These are phyloP conservation scores for Heliconius melpomene DNA, from an alignment of 1,140 invertebrate genomes.

Conservation along the genomic window DNA sequence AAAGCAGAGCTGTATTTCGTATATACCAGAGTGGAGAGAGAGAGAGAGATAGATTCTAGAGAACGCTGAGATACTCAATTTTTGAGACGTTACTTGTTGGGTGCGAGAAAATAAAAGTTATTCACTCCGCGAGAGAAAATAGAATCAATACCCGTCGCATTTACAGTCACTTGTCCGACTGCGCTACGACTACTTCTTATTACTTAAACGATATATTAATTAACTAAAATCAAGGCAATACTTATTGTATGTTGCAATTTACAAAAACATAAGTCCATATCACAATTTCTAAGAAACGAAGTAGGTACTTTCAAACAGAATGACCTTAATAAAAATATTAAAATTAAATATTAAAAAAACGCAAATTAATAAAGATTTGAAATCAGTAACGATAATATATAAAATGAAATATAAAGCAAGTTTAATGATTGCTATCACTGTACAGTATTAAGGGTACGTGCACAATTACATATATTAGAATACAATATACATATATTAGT, in stretches of 20 bases:
- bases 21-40: too few relatives aligned
- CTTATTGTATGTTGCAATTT: not conserved
- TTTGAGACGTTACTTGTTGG: too few relatives aligned
- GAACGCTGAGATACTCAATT: too few relatives aligned
- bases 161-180: too few relatives aligned
- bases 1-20: too few relatives aligned
- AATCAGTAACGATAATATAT: not conserved
- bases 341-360: not conserved
- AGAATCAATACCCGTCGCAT: too few relatives aligned
- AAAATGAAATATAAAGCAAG: not conserved
- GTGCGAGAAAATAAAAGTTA: too few relatives aligned
- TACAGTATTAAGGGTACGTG: not conserved
- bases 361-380: not conserved
- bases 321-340: not conserved
- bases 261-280: not conserved
- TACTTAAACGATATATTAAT: not conserved
- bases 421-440: not conserved
- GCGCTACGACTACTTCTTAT: not conserved
- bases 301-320: not conserved
- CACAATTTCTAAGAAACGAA: not conserved
- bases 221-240: not conserved
- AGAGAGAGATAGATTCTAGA: too few relatives aligned
- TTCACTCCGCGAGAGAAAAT: too few relatives aligned
- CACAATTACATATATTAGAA: not conserved
- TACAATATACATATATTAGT: too few relatives aligned